These are phyloP conservation scores for Desoria tigrina DNA, from an alignment of 2,888 invertebrate species.

Conservation along the genomic window DNA sequence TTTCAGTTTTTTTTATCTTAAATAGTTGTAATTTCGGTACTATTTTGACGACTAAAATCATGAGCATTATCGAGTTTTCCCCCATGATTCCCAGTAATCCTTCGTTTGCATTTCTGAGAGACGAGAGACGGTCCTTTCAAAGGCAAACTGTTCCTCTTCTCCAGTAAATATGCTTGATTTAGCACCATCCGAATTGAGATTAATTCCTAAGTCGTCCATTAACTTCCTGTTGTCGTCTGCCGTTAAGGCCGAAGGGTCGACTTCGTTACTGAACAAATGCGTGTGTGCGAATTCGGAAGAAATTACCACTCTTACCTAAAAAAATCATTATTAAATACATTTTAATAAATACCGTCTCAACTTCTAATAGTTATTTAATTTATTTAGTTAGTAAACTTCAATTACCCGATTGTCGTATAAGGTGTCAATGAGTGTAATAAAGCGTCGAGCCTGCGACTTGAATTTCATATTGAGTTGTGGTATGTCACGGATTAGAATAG, in stretches of 20 bases:
- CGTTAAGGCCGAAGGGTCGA: conserved; percentile 60
- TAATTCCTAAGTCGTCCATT: conserved; percentile 93
- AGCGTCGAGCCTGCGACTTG: conserved; percentile 86
- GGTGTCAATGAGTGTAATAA: conserved; percentile 95
- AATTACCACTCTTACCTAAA: conserved; percentile 74
- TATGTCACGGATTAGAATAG: conserved; percentile 85
- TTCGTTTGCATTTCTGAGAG: conserved; percentile 94
- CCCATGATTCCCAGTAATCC: conserved; percentile 88
- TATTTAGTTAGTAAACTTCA: conserved; percentile 35
- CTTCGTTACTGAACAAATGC: conserved; percentile 65
- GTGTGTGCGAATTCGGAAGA: conserved; percentile 77
- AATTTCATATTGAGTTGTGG: conserved; percentile 77
- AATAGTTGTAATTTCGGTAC: no score
- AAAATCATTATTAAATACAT: conserved; percentile 22
- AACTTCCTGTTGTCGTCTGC: conserved; percentile 79
- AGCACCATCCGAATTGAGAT: conserved; percentile 71
- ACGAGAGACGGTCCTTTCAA: conserved; percentile 88
- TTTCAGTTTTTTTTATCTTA: no score
- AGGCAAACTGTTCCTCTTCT: conserved; percentile 96
- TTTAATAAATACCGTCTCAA: no score
- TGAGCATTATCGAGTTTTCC: conserved; percentile 58
- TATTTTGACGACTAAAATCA: no score
- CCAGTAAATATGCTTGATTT: conserved; percentile 92
- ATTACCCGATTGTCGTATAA: conserved; percentile 89
- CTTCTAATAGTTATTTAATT: not conserved